Base-by-base conservation (phyloP, 2,888 invertebrate species). In the Diarsia brunnea region DNA sequence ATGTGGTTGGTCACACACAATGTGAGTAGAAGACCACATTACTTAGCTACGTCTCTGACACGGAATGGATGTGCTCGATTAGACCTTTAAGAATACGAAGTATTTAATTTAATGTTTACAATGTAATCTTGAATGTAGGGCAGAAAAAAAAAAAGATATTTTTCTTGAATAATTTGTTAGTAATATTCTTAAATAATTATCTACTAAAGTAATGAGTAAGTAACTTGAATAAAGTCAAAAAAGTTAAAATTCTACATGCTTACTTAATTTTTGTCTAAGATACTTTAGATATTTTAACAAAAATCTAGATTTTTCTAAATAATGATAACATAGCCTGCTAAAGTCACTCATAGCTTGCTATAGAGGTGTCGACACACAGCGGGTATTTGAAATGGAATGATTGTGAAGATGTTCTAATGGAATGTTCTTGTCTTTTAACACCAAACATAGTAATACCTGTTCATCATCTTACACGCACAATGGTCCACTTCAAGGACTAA, bases 321-420 rank as follows among this genome's bases (percentile, higher is more conserved):
- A 8, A 64, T 43, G 12, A 27, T 72, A 45, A 49, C 16, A 81
- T 67, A 82, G 73, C 49, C 69, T 75, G 72, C 75, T 70, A 73
- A 69, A 61, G 19, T 75, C 82, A 75, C 53, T 84, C 69, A 82
- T 79, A 72, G 84, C 84, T 84, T 82, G 80, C 74, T 67, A 75
- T 27, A 53, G 45, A 84, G 73, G 55, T 61, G 11, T 80, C 27
- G 60, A 70, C 73, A 65, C 75, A 49, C 49, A 63, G 27, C 0
- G 31, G 49, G 68, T 43, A 10, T 19, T 19, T 31, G 60, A 60
- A 0, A 60, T 19, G 31, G 31, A 60, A 19, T n/a, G 11, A 10
- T 60, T 60, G 19, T 31, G 27, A 27, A 19, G 31, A 49, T 24
- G 19, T n/a, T 12, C 5, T 3, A 67, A 60, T 68, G 27, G 27